Evolutionary conservation across 1,140 invertebrate genomes (phyloP), one percentile per base, ranked within the genome.

Genomic region (Papilio dardanus): DNA sequence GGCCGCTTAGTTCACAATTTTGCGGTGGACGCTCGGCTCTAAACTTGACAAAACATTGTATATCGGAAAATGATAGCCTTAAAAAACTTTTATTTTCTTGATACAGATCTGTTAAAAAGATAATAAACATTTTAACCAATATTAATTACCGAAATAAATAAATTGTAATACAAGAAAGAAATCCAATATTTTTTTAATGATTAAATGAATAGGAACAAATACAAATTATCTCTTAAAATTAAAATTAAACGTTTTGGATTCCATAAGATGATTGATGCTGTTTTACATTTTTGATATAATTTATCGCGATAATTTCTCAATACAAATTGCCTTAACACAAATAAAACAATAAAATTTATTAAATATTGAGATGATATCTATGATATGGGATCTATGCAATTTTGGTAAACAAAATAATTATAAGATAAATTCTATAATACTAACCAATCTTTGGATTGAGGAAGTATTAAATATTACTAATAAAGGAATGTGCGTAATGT

Each of bases 391-490:
- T 16, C 40, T 42, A 42, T n/a, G 6, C 42, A 7, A 46, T 46
- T 46, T 46, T 46, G 42, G 42, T 46, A 46, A 46, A 7, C 42
- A 46, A 46, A 46, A 46, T 46, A 19, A 46, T 46, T 19, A 46
- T 79, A 77, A 77, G 35, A 37, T 37, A 80, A 76, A 79, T 75
- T 76, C 67, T 77, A 78, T 80, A 82, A 79, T 76, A 81, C 84
- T 87, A 86, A 85, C 83, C 86, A 88, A 90, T 92, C 88, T 92
- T 90, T 92, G 88, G 90, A 90, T 87, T 90, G 85, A 86, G 84
- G 83, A 88, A 86, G 78, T 79, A 83, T 85, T 83, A 78, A 78
- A 65, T 82, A 84, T 79, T 83, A 83, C 78, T 81, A 86, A 80
- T 79, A 76, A 81, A 83, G 86, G 86, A 89, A 88, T 91, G 89